Base-by-base conservation (phyloP, 2,888 invertebrate species). In the Phragmatobia fuliginosa region DNA sequence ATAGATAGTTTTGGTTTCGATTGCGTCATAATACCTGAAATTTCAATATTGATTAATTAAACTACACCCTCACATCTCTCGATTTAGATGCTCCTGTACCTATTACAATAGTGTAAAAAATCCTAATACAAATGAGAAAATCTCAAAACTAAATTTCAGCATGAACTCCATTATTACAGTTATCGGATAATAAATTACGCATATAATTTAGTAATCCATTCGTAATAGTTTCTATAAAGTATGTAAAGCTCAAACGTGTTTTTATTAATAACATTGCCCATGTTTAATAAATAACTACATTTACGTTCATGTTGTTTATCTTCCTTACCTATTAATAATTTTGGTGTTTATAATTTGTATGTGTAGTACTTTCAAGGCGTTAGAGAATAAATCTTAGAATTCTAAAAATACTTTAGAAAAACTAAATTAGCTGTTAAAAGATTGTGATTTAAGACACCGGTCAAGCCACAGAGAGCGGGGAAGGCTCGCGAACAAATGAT, bases 271-370 rank as follows among this genome's bases (percentile, higher is more conserved):
- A 85, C 84, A 87, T 84, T 81, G 76, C 79, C 77, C 74, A 66
- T 77, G 81, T 83, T 86, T 80, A 87, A 83, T 70, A 80, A 88
- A 84, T 83, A 85, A 73, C 65, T 38, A 75, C 76, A 80, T 76
- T 64, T 56, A 77, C 73, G 21, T 79, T 77, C 80, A 76, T 73
- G 73, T 79, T 88, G 86, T 90, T 88, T 89, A 86, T 80, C 77
- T 81, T 83, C 83, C 78, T 82, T 82, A 28, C 2, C 65, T 80
- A 85, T 80, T 83, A 84, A 87, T 80, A 82, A 75, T 76, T 73
- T 71, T 75, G 16, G 56, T 71, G 62, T 82, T 79, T 76, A 78
- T 86, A 88, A 88, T 89, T 85, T 85, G 83, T 81, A 79, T 83
- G 83, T 83, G 84, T 78, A 68, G 82, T 82, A 74, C 76, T 66